Percentiles rank a stretch among this genome's conserved stretches.
phyloP scores from a whole-genome alignment of 2,797 vertebrate species.

The Tragopan temminckii region DNA sequence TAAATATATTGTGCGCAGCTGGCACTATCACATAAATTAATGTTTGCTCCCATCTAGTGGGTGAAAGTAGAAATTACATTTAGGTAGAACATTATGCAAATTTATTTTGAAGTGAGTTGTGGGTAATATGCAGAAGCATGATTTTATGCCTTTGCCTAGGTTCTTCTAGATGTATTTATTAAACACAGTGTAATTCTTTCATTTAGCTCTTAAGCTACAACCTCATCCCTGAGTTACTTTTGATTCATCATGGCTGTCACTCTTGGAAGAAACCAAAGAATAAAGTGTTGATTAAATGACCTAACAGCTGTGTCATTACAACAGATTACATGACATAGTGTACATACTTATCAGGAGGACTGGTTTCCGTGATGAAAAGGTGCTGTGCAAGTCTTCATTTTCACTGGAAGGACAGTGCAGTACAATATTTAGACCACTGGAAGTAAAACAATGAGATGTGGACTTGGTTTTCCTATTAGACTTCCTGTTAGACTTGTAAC shows the following conservation, averaged over 20 bases:
- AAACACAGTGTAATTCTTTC: rapidly evolving
- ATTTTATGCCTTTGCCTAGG: not conserved
- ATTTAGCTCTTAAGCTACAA: rapidly evolving
- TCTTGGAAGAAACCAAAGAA: not conserved
- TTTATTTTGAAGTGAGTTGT: not conserved
- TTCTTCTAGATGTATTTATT: rapidly evolving
- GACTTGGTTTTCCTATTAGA: rapidly evolving
- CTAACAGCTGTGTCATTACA: not conserved
- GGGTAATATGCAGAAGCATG: rapidly evolving
- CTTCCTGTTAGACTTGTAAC: not conserved
- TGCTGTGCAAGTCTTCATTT: not conserved
- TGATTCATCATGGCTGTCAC: not conserved
- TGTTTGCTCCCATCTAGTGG: constrained; percentile 78
- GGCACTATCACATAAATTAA: constrained; percentile 29
- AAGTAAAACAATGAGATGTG: not conserved
- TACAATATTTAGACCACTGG: not conserved
- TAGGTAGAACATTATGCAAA: not conserved
- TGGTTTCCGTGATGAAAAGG: not conserved
- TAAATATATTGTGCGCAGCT: not conserved
- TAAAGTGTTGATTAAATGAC: not conserved
- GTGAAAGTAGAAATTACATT: constrained; percentile 14
- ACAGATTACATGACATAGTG: not conserved
- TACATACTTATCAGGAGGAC: not conserved
- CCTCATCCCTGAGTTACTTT: not conserved
- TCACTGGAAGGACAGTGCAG: not conserved